Evolutionary conservation across 2,888 invertebrate genomes (phyloP).

Genomic region (Tachina fera): DNA sequence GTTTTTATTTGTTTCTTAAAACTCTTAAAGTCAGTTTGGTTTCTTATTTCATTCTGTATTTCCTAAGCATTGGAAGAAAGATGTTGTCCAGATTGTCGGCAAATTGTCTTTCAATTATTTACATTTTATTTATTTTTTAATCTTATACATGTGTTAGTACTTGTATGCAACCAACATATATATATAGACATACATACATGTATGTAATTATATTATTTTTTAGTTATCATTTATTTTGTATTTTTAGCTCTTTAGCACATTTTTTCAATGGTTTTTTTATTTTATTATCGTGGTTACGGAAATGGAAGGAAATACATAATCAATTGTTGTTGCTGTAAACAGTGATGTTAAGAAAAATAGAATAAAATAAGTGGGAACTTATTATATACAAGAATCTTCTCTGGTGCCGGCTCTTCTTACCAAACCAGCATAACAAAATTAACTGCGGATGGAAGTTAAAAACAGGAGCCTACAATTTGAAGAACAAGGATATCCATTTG

Average conservation of each 20-base stretch:
- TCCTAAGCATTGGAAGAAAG: slow-evolving; percentile 70
- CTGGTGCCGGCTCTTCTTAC: too few relatives aligned
- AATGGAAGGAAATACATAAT: slow-evolving; percentile 46
- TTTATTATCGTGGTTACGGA: slow-evolving; percentile 42
- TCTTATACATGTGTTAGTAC: slow-evolving; percentile 57
- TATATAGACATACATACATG: neutral
- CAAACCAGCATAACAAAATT: too few relatives aligned
- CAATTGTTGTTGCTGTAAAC: neutral
- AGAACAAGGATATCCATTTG: too few relatives aligned
- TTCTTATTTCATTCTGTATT: slow-evolving; percentile 53
- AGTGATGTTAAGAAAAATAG: slow-evolving; percentile 8
- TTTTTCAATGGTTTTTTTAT: slow-evolving; percentile 22
- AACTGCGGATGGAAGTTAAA: too few relatives aligned
- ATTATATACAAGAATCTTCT: too few relatives aligned
- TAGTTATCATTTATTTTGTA: slow-evolving; percentile 22
- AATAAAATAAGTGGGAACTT: too few relatives aligned
- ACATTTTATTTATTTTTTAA: slow-evolving; percentile 58
- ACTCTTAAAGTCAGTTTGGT: slow-evolving; percentile 52
- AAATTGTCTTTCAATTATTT: slow-evolving; percentile 73
- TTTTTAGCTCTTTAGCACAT: slow-evolving; percentile 50
- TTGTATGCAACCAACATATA: neutral
- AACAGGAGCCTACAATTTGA: too few relatives aligned
- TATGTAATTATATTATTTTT: neutral
- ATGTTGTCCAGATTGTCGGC: slow-evolving; percentile 75
- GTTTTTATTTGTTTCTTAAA: slow-evolving; percentile 37